These are phyloP conservation scores for Casuarius casuarius DNA, from an alignment of 2,113 vertebrate genomes.

Conservation along the genomic window DNA sequence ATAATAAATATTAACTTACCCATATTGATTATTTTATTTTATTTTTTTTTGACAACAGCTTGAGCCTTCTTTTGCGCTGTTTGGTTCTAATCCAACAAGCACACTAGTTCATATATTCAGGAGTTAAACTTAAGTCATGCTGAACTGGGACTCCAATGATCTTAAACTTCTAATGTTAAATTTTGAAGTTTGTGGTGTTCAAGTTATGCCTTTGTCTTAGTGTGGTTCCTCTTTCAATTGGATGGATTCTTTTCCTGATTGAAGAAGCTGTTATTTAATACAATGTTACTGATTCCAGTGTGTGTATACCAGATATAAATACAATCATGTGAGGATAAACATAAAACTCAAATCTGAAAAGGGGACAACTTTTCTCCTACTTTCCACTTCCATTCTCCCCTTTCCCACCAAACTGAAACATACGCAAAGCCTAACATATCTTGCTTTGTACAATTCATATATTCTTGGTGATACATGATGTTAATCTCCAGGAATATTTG, in stretches of 20 bases:
- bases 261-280: background rate
- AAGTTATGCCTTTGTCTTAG: background rate
- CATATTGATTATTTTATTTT: background rate
- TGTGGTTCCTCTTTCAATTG: background rate
- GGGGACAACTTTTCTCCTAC: background rate
- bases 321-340: background rate
- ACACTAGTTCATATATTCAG: background rate
- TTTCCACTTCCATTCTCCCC: background rate
- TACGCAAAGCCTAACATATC: fast-evolving
- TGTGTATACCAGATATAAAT: background rate
- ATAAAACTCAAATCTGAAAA: background rate
- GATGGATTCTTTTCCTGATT: background rate
- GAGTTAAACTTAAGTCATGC: background rate
- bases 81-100: background rate
- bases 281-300: background rate
- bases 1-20: background rate
- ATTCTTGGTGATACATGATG: background rate
- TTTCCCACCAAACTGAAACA: background rate
- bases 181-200: background rate
- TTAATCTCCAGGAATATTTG: background rate
- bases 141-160: background rate
- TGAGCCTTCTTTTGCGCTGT: background rate
- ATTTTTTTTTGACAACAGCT: background rate
- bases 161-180: fast-evolving
- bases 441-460: background rate